Evolutionary conservation across 30 jellyfish, hydroid and myxozoan genomes (phyloP), one percentile per base, ranked within the genome.

Genomic region (Chrysaora quinquecirrha): DNA sequence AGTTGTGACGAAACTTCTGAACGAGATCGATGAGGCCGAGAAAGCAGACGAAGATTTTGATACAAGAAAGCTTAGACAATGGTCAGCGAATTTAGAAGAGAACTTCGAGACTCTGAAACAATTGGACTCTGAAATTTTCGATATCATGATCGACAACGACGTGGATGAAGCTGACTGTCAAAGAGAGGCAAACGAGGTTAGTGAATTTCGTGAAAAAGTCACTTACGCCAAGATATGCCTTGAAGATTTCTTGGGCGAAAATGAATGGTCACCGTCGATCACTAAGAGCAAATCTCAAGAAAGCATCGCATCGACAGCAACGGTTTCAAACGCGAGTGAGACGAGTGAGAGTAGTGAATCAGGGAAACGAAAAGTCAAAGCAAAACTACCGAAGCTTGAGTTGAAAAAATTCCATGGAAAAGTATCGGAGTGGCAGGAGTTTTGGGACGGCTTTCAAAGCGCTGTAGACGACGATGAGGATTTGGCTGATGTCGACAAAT

Each of bases 371-470:
- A n/a, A n/a, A n/a, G n/a, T n/a, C n/a, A 21, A 25, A 58, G 85
- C 48, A 11, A 73, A 47, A 73, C 50, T 73, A 46, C 85, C 85
- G 22, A 12, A 52, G 68, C 68, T 52, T 4, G 68, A 52, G 25
- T 52, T 52, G 68, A 52, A 52, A 47, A 75, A 75, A 23, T 75
- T 75, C 48, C 6, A 63, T n/a, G 87, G 87, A 34, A 75, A 75
- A 33, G 61, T 75, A 3, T 58, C 61, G 1, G 66, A 75, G 34
- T 75, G 87, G 87, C 87, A 52, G 19, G 85, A 73, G 34, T 75
- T 75, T 34, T 75, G 87, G 85, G 85, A 73, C 29, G 85, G 73
- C 30, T 73, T 73, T 52, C 50, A 75, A 31, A 75, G 87, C 54
- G 87, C 76, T 21, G 20, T 75, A 1, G 77, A 75, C 64, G 65